These are phyloP conservation scores for Hemibagrus guttatus DNA, from an alignment of 2,797 vertebrate species.

Conservation along the genomic window DNA sequence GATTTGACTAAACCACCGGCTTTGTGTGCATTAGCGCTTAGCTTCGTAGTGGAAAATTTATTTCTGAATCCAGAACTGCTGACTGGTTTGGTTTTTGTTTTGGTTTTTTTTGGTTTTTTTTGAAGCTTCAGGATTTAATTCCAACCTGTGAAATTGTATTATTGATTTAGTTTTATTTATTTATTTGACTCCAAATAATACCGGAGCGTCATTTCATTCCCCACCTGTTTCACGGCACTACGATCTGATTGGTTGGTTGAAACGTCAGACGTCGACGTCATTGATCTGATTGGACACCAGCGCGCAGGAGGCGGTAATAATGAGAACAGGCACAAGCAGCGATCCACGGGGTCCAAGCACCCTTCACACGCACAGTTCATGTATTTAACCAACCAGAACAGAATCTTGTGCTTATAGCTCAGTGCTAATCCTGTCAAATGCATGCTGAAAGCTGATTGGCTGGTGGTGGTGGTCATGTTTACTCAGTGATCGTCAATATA, in stretches of 20 bases:
- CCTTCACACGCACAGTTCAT: background rate
- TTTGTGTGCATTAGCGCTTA: background rate
- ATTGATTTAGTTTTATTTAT: background rate
- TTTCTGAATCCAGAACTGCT: too few species aligned
- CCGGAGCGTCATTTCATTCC: background rate
- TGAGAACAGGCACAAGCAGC: background rate
- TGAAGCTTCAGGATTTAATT: background rate
- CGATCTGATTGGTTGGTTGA: background rate
- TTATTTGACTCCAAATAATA: too few species aligned
- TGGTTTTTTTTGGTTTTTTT: too few species aligned
- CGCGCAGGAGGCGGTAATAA: background rate
- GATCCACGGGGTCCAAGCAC: background rate
- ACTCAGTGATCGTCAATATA: background rate
- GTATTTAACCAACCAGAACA: too few species aligned
- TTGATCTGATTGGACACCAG: background rate
- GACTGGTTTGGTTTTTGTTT: too few species aligned
- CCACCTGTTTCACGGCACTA: background rate
- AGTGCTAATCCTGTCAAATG: background rate
- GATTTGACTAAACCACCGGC: background rate
- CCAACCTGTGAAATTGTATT: too few species aligned
- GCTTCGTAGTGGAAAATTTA: background rate
- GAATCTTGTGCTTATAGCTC: background rate
- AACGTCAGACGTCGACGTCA: fast-evolving
- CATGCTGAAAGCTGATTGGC: constrained; percentile 4
- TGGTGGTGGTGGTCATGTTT: background rate